Evolutionary conservation across 1,140 invertebrate genomes (phyloP), one percentile per base, ranked within the genome.

Genomic region (Drosophila willistoni): DNA sequence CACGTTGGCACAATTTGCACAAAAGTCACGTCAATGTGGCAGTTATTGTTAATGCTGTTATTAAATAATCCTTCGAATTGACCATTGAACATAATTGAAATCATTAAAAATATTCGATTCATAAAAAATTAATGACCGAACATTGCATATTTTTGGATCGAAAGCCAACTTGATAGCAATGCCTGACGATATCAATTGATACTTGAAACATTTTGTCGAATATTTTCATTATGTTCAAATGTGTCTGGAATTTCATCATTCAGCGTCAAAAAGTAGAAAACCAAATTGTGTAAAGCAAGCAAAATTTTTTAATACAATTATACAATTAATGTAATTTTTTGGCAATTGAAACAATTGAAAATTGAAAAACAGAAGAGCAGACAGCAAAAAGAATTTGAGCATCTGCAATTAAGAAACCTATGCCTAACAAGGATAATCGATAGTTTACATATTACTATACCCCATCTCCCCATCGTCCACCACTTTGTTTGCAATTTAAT

Each of bases 61-160:
- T 64, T 63, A 39, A 76, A 57, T 63, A 74, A 68, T 78, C 68
- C 81, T 72, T 68, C 33, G 70, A 79, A 73, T 69, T 67, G 64
- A 72, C 68, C 71, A 85, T 81, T 72, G 70, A 56, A 71, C 64
- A 76, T 86, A 86, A 87, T 86, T 86, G 76, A 86, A 87, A 82
- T 75, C 83, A 81, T 86, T 87, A 87, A 87, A 85, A 82, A 59
- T 73, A 73, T 75, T 73, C 41, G 64, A 57, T 70, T 47, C 42
- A 81, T 67, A 77, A 60, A 51, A 51, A 51, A 51, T 51, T 51
- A 51, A 51, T 56, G 44, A 47, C 61, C 12, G 44, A 68, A 17
- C 41, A 42, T 61, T 62, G 59, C 72, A 67, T 59, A 61, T 77
- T 55, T 70, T 57, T 64, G 13, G 6, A 34, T 34, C 2, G 7